Evolutionary conservation across 2,888 invertebrate species (phyloP).

Genomic region (Meteorus cinctellus): DNA sequence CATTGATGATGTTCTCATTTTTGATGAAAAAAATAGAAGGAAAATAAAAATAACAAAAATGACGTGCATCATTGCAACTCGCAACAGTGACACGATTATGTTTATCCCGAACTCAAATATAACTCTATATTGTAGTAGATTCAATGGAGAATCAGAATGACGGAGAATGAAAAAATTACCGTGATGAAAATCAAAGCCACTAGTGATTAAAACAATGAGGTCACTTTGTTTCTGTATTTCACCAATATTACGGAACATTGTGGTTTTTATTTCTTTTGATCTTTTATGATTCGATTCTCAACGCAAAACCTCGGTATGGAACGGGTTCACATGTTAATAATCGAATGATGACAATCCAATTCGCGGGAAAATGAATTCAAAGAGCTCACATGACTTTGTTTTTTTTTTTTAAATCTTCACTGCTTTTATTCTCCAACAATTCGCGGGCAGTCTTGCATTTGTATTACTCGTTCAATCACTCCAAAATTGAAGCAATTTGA

Average conservation of each 20-base stretch:
- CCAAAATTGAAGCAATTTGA: background rate
- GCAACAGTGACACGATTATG: too few species aligned
- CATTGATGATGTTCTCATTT: background rate
- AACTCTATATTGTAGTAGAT: too few species aligned
- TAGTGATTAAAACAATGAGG: too few species aligned
- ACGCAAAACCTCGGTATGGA: background rate
- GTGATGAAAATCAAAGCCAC: too few species aligned
- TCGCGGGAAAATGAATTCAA: background rate
- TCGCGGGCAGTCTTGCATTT: background rate
- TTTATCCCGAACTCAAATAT: too few species aligned
- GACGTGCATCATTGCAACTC: too few species aligned
- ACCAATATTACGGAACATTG: background rate
- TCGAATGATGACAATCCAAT: background rate
- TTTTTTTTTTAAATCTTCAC: background rate
- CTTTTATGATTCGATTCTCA: background rate
- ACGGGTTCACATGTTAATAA: background rate
- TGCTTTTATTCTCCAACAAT: background rate
- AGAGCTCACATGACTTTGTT: background rate
- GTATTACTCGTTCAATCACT: background rate
- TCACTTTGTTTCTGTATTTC: background rate
- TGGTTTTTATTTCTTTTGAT: background rate
- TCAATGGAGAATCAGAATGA: too few species aligned
- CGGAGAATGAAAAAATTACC: too few species aligned
- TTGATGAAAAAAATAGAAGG: background rate
- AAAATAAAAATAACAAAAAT: background rate